phyloP scores from a whole-genome alignment of 1,140 invertebrate genomes.

The Physella acuta region DNA sequence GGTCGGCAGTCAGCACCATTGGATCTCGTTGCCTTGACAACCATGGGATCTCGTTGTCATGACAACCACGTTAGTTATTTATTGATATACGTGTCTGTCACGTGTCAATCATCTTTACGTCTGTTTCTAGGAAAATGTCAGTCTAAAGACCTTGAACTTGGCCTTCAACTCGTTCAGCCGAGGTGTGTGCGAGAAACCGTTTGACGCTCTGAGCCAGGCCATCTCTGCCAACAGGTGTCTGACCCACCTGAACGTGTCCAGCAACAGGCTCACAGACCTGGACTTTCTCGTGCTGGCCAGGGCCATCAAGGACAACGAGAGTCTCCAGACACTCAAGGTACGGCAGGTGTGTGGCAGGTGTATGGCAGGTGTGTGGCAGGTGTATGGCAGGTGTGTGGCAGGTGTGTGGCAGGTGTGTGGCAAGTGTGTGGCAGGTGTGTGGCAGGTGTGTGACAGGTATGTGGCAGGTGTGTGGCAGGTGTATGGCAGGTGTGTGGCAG shows the following conservation, averaged over 20 bases:
- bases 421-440: background rate
- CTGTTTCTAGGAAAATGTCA: constrained; percentile 7
- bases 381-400: background rate
- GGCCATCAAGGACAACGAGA: constrained; percentile 4
- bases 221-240: background rate
- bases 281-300: constrained; percentile 7
- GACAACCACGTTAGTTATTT: too few relatives aligned
- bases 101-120: too few relatives aligned
- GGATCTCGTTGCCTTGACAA: too few relatives aligned
- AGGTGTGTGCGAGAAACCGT: background rate
- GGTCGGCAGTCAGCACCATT: too few relatives aligned
- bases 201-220: background rate
- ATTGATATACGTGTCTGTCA: too few relatives aligned
- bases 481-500: background rate
- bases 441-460: background rate
- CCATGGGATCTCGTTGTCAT: too few relatives aligned
- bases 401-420: background rate
- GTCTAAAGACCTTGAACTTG: constrained; percentile 4
- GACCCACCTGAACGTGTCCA: background rate
- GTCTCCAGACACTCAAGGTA: background rate
- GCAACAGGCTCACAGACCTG: background rate
- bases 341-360: background rate
- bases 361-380: background rate
- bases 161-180: background rate
- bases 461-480: background rate